Evolutionary conservation across 2,797 vertebrate genomes (phyloP), one percentile per base, ranked within the genome.

Genomic region (Gephyroberyx darwinii): DNA sequence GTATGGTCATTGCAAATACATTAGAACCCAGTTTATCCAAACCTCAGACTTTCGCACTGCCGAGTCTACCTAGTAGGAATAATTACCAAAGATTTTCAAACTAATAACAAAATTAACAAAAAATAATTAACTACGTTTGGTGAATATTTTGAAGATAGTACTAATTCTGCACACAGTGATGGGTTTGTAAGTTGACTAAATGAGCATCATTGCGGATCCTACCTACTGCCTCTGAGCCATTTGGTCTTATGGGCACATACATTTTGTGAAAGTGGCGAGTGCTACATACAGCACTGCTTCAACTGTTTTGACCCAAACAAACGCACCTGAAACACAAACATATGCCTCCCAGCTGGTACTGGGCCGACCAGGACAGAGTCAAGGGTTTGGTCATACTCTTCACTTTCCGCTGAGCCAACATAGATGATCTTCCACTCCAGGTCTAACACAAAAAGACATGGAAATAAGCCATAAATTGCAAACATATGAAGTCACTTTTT

Each of bases 401-500:
- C 96, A 55, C 96, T 97, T 77, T 97, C 96, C 13, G 96, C 96
- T 35, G 96, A 97, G 56, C 96, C 96, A 17, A 97, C 96, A 0
- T 97, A 97, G 76, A 97, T 96, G 77, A 97, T 96, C 83, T 96
- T 97, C 96, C 96, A 97, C 61, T 97, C 96, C 14, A 97, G 84
- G 77, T 97, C 96, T 97, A 43, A 51, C 30, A 74, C 1, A 20
- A 65, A 50, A 5, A 41, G 43, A 30, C 0, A 54, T 41, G 13
- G 8, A 63, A 43, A 58, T 22, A 20, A 19, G 20, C 31, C 13
- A 50, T 20, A 8, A 53, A 52, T 50, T 14, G 0, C 2, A n/a
- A 50, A 26, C 26, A 26, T 26, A 26, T 26, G 1, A 26, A 8
- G 33, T 35, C 33, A 6, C 6, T 35, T 35, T 35, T 35, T 35